phyloP scores from a whole-genome alignment of 1,140 invertebrate species.

The Lutraria rhynchaena region DNA sequence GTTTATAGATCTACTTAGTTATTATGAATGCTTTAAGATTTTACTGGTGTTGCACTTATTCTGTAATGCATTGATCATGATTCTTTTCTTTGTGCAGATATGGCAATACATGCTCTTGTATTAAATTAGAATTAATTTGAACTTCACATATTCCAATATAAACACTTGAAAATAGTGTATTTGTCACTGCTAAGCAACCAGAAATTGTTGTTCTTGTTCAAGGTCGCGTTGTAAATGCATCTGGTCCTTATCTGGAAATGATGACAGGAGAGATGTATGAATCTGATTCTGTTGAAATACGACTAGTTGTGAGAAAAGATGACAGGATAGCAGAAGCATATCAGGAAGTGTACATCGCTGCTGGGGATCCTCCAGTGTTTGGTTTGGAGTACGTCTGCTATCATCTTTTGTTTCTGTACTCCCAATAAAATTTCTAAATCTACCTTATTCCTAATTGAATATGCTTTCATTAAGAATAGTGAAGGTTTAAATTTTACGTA shows the following conservation, averaged over 20 bases:
- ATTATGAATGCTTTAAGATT: no score
- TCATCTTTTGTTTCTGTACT: not conserved
- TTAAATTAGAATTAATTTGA: no score
- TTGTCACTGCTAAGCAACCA: no score
- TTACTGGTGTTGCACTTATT: no score
- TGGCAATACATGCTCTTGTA: no score
- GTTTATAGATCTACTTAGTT: no score
- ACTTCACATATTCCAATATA: no score
- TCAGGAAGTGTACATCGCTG: conserved; percentile 44
- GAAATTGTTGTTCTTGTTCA: no score
- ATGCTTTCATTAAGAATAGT: not conserved
- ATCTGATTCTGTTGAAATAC: conserved; percentile 59
- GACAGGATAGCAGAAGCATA: conserved; percentile 39
- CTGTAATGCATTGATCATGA: no score
- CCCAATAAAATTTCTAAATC: not conserved
- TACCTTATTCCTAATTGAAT: not conserved
- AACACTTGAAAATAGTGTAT: no score
- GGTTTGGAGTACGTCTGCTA: conserved; percentile 56
- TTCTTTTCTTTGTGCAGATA: no score
- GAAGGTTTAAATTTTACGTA: no score
- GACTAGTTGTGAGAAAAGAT: conserved; percentile 56
- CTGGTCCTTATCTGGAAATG: conserved; percentile 42
- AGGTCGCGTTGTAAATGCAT: conserved; percentile 46
- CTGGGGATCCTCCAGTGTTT: conserved; percentile 60
- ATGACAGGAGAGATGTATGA: conserved; percentile 66